Conservation (phyloP, 2,113 vertebrate genomes). For the Girardinichthys multiradiatus region DNA sequence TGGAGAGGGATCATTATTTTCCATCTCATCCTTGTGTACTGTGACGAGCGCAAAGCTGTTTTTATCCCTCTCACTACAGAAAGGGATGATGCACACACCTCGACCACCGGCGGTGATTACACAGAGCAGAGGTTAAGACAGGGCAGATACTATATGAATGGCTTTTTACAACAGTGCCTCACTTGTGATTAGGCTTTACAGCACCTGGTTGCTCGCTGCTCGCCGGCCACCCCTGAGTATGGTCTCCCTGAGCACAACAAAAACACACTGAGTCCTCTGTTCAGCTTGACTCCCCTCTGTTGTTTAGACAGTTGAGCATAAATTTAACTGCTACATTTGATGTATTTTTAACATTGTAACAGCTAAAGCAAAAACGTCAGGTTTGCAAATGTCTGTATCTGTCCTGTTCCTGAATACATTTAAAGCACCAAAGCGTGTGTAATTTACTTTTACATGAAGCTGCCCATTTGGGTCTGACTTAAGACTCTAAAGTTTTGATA, state of each 20-base stretch:
- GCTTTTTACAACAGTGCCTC: conserved; percentile 67
- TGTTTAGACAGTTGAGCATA: conserved; percentile 1
- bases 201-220: background rate
- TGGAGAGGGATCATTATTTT: conserved; percentile 79
- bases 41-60: conserved; percentile 62
- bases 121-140: conserved; percentile 80
- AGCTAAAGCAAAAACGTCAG: background rate
- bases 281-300: conserved; percentile 3
- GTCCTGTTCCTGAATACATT: conserved; percentile 2
- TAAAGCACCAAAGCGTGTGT: background rate
- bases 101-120: conserved; percentile 61
- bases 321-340: no score
- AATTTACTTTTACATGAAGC: conserved; percentile 30
- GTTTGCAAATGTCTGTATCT: conserved; percentile 5
- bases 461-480: conserved; percentile 26
- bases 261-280: background rate
- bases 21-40: conserved; percentile 78
- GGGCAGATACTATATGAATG: conserved; percentile 58
- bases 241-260: conserved; percentile 20
- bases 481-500: conserved; percentile 37
- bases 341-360: background rate
- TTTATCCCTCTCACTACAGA: conserved; percentile 61
- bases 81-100: conserved; percentile 52
- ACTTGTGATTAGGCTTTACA: conserved; percentile 22
- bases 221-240: conserved; percentile 26